Conservation (phyloP, 2,113 vertebrate species). For the Euleptes europaea region DNA sequence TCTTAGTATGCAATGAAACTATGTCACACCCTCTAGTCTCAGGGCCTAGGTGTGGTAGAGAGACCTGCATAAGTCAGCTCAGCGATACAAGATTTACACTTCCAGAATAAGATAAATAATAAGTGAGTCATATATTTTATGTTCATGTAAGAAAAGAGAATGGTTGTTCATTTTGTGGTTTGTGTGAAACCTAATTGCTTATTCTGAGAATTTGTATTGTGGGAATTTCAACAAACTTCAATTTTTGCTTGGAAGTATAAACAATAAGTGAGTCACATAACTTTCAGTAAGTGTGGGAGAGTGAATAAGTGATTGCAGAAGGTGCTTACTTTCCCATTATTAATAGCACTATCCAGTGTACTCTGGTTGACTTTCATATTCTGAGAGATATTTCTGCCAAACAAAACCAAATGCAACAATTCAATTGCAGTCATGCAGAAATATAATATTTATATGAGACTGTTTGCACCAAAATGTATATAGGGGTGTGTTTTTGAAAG, state of each 20-base stretch:
- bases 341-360: background rate
- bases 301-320: background rate
- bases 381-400: background rate
- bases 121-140: background rate
- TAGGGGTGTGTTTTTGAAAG: background rate
- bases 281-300: background rate
- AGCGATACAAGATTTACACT: background rate
- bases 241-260: fast-evolving
- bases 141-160: background rate
- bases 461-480: background rate
- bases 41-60: background rate
- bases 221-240: background rate
- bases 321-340: background rate
- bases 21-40: background rate
- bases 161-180: background rate
- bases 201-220: slow-evolving; percentile 7
- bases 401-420: background rate
- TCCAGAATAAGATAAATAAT: background rate
- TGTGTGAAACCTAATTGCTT: slow-evolving; percentile 1
- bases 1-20: fast-evolving
- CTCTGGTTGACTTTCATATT: background rate
- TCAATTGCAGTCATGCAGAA: background rate
- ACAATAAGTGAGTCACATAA: slow-evolving; percentile 10
- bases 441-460: background rate
- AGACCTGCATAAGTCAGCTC: background rate